Evolutionary conservation across 2,888 invertebrate genomes (phyloP), one percentile per base, ranked within the genome.

Genomic region (Tromatobia lineatoria): DNA sequence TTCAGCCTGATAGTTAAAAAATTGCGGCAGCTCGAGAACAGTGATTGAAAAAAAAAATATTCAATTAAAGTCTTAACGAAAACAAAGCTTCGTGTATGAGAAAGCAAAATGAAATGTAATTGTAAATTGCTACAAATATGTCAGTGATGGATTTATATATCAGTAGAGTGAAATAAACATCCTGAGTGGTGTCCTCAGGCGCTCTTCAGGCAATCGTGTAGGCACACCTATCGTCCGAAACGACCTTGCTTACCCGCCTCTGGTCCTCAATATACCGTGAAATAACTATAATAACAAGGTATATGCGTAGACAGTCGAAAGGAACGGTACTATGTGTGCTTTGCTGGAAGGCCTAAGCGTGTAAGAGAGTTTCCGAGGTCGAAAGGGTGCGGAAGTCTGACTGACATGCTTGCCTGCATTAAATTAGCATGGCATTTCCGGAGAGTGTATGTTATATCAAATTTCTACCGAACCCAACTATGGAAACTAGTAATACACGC

Each of bases 261-360:
- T 50, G 77, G 87, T 88, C 85, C 86, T 88, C 89, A 90, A 91
- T 90, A 90, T 88, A 88, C 88, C 89, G 87, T 90, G 90, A 91
- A 91, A 90, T 89, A 87, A 91, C 89, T 90, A 89, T 90, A 91
- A 92, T 92, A 91, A 88, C 88, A 85, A 88, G 85, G 80, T 86
- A 20, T 13, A 13, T 13, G 11, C 52, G 61, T 57, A 54, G 45
- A 67, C 54, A 34, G n/a, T 42, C 38, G 34, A 42, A 13, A 50
- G n/a, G 47, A 23, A n/a, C 23, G 23, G 11, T 71, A 54, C 61
- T 45, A 38, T 25, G 61, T 18, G 61, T 25, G 69, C 45, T 8
- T 8, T 45, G 42, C 69, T 45, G 57, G 57, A 66, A 74, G 66
- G 66, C 54, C 15, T n/a, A 38, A 61, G 7, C 50, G 42, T 20